Base-by-base conservation (phyloP, 1,140 invertebrate genomes). In the Phocides pigmalion region DNA sequence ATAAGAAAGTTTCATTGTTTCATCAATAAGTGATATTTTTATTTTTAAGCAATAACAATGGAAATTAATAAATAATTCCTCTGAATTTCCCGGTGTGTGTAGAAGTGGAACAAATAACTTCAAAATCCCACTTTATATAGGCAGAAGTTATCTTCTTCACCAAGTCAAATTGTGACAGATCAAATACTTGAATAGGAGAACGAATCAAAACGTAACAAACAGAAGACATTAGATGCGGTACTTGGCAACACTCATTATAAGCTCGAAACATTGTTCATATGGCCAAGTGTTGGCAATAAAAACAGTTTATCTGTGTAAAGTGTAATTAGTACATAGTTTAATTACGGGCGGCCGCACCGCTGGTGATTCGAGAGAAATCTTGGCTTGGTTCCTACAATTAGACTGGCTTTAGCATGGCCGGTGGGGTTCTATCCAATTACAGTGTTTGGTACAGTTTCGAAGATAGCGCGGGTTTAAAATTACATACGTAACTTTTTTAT, bases 271-370 rank as follows among this genome's bases (percentile, higher is more conserved):
- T 14, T 11, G 15, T 37, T 35, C 12, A 17, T 19, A 9, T 3
- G 32, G n/a, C 16, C 17, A 53, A 39, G 17, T 20, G 19, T n/a
- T 41, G 17, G 50, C 37, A 56, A 56, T 56, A 56, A 81, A 81
- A 81, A 78, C 69, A 68, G 68, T 74, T 82, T 77, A 71, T 77
- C 70, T 68, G 64, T 70, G 66, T 74, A 72, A 77, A 79, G 74
- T 79, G 80, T 84, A 82, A 84, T 84, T 82, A 84, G 80, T 82
- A 81, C 78, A 78, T 84, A 81, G 78, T 79, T 75, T 84, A 84
- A 84, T 84, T 82, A 82, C 72, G 59, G 66, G 62, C 64, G 61
- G 70, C 68, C 56, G 71, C 59, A 67, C 64, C 65, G 63, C 62
- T 64, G 80, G 82, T 70, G 82, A 84, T 82, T 82, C 80, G 76